These are phyloP conservation scores for Butorides virescens DNA, from an alignment of 2,113 vertebrate species.

Conservation along the genomic window DNA sequence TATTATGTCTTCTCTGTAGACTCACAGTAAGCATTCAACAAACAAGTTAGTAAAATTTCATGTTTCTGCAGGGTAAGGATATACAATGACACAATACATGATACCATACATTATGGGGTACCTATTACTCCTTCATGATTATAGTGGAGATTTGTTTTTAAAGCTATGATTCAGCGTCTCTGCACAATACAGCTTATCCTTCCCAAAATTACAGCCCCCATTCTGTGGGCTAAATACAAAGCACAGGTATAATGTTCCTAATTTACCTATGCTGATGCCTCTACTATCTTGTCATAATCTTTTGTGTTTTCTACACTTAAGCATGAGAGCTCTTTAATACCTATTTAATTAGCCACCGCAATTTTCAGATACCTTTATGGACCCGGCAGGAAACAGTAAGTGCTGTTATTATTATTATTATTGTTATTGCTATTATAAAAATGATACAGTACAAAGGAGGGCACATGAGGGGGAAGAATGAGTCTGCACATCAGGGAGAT, in stretches of 20 bases:
- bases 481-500: not conserved
- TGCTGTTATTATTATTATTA: not conserved
- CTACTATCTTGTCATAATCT: slow-evolving; percentile 50
- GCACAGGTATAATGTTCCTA: not conserved
- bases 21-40: not conserved
- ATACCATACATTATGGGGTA: not conserved
- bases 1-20: not conserved
- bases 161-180: slow-evolving; percentile 45
- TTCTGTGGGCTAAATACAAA: slow-evolving; percentile 46
- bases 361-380: slow-evolving; percentile 28
- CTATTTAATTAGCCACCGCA: slow-evolving; percentile 25
- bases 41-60: not conserved
- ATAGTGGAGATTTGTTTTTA: slow-evolving; percentile 42
- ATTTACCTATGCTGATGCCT: slow-evolving; percentile 10
- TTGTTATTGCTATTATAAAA: slow-evolving; percentile 18
- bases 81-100: not conserved
- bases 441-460: not conserved
- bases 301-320: slow-evolving; percentile 43
- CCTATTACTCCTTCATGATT: slow-evolving; percentile 41
- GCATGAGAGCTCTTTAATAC: slow-evolving; percentile 22
- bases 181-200: slow-evolving; percentile 17
- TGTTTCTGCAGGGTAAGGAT: not conserved
- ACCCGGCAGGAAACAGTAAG: not conserved
- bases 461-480: not conserved
- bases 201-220: slow-evolving; percentile 25